Conservation (phyloP, 2,113 vertebrate species). For the Balaeniceps rex region DNA sequence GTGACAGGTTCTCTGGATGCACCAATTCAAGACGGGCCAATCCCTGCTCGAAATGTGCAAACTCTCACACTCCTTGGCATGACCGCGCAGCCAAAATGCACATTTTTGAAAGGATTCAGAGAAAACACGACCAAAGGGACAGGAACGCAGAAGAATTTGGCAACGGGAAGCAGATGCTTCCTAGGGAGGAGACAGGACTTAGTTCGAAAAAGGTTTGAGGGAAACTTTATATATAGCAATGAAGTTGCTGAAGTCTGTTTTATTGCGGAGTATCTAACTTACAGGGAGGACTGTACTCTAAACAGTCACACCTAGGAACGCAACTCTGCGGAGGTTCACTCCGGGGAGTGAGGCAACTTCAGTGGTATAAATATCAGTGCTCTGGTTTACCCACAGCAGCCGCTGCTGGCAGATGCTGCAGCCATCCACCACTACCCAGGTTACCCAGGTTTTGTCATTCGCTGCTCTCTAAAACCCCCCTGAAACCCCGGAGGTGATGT, state of each 20-base stretch:
- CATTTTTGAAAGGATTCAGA: conserved; percentile 53
- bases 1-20: conserved; percentile 69
- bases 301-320: not conserved
- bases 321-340: not conserved
- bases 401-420: not conserved
- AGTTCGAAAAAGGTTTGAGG: conserved; percentile 19
- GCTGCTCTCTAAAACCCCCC: not conserved
- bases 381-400: not conserved
- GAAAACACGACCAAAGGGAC: conserved; percentile 65
- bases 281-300: not conserved
- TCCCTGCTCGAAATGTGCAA: conserved; percentile 65
- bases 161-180: conserved; percentile 57
- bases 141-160: conserved; percentile 44
- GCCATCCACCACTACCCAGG: not conserved
- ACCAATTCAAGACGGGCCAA: conserved; percentile 62
- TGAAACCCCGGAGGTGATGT: fast-evolving
- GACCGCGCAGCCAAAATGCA: conserved; percentile 64
- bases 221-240: conserved; percentile 60
- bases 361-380: not conserved
- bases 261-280: not conserved
- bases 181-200: conserved; percentile 34
- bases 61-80: conserved; percentile 69
- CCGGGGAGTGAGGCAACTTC: not conserved
- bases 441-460: not conserved
- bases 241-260: conserved; percentile 22